These are phyloP conservation scores for Climacteris rufus DNA, from an alignment of 2,113 vertebrate genomes.

Conservation along the genomic window DNA sequence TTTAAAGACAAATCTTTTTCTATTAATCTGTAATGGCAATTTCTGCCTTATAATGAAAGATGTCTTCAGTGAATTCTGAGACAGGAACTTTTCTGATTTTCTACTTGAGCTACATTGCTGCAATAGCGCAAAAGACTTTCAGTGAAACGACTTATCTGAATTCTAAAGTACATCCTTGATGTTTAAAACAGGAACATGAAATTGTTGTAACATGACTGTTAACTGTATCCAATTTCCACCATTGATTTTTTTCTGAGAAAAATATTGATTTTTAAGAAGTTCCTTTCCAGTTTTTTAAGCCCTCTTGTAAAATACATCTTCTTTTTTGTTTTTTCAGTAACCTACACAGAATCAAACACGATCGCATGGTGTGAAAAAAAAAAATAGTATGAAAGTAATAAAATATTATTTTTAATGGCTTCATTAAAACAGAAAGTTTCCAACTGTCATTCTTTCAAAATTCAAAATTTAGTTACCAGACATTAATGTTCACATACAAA, in stretches of 20 bases:
- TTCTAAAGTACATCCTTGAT: not conserved
- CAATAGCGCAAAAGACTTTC: not conserved
- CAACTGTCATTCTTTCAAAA: not conserved
- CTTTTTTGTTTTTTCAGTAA: not conserved
- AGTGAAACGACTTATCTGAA: not conserved
- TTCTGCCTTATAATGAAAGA: not conserved
- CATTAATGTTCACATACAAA: not conserved
- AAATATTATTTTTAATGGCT: not conserved
- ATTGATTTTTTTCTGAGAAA: not conserved
- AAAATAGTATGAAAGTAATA: accelerated
- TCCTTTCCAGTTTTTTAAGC: not conserved
- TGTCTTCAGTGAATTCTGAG: not conserved
- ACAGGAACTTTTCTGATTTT: not conserved
- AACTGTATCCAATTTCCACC: not conserved
- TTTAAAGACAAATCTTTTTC: not conserved
- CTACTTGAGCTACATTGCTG: not conserved
- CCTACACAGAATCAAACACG: not conserved
- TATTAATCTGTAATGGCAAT: not conserved
- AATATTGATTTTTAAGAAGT: accelerated
- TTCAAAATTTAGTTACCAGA: not conserved
- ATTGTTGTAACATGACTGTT: not conserved
- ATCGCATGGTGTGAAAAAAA: not conserved
- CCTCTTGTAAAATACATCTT: not conserved
- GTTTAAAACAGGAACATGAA: not conserved
- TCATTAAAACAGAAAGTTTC: not conserved